Evolutionary conservation across 2,113 vertebrate species (phyloP).

Genomic region (Candoia aspera): DNA sequence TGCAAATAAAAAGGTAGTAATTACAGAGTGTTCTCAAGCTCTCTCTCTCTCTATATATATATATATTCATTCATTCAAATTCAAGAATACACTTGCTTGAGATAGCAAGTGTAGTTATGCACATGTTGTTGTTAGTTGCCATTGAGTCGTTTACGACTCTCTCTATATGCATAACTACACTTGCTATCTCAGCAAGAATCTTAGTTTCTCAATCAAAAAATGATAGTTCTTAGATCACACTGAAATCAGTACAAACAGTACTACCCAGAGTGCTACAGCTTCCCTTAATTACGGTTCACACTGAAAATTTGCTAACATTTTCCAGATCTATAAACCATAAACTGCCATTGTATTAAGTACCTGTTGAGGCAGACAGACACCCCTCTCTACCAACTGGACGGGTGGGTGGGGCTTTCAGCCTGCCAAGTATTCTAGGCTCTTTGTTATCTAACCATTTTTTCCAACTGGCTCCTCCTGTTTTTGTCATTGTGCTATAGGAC

Average conservation of each 20-base stretch:
- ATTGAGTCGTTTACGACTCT: too few relatives aligned
- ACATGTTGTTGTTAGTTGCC: too few relatives aligned
- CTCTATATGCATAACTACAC: not conserved
- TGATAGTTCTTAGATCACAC: too few relatives aligned
- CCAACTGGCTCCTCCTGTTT: conserved; percentile 15
- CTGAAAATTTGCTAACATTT: not conserved
- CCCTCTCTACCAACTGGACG: not conserved
- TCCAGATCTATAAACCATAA: not conserved
- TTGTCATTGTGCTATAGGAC: not conserved
- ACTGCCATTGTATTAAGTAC: not conserved
- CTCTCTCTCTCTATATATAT: too few relatives aligned
- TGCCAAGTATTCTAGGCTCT: not conserved
- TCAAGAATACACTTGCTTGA: too few relatives aligned
- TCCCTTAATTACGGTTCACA: not conserved
- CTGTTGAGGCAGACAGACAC: not conserved
- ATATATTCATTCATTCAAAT: too few relatives aligned
- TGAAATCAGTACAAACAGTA: not conserved
- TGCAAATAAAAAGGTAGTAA: not conserved
- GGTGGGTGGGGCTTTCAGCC: not conserved
- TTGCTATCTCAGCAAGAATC: not conserved
- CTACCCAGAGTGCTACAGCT: not conserved
- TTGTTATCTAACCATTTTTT: not conserved
- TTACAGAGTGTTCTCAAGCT: not conserved
- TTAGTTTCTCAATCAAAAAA: not conserved
- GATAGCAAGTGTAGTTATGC: too few relatives aligned